phyloP scores from a whole-genome alignment of 2,113 vertebrate genomes.

The Pithys albifrons region DNA sequence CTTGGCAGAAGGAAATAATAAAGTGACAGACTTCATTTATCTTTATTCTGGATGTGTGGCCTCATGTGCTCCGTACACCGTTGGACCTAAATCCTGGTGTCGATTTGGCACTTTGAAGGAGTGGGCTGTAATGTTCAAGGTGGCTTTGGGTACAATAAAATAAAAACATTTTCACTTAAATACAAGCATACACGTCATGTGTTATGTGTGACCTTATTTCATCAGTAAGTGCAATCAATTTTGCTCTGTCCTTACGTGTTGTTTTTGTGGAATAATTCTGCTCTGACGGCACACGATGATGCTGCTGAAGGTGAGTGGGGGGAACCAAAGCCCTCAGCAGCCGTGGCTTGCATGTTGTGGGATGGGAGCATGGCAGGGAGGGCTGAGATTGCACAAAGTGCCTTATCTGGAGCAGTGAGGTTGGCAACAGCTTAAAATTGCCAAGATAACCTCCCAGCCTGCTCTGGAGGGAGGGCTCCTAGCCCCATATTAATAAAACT shows the following conservation, averaged over 20 bases:
- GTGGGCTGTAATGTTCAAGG: constrained; percentile 17
- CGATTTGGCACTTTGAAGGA: background rate
- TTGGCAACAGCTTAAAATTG: background rate
- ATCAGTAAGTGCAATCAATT: background rate
- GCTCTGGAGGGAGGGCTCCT: background rate
- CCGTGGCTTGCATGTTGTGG: rapidly evolving
- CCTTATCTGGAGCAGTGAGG: background rate
- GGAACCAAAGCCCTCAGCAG: background rate
- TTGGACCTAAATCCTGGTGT: background rate
- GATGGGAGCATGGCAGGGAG: rapidly evolving
- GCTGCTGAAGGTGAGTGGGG: rapidly evolving
- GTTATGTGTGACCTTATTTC: background rate
- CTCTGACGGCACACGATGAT: rapidly evolving
- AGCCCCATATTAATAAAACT: background rate
- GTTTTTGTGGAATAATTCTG: background rate
- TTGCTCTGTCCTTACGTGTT: background rate
- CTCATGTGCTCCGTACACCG: background rate
- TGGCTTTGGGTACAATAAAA: background rate
- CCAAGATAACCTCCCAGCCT: background rate
- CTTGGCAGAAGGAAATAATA: constrained; percentile 57
- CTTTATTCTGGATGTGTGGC: background rate
- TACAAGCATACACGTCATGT: rapidly evolving
- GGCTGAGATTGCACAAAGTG: background rate
- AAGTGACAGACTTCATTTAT: constrained; percentile 58
- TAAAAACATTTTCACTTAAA: background rate